Evolutionary conservation across 1,140 invertebrate species (phyloP).

Genomic region (Hyles vespertilio): DNA sequence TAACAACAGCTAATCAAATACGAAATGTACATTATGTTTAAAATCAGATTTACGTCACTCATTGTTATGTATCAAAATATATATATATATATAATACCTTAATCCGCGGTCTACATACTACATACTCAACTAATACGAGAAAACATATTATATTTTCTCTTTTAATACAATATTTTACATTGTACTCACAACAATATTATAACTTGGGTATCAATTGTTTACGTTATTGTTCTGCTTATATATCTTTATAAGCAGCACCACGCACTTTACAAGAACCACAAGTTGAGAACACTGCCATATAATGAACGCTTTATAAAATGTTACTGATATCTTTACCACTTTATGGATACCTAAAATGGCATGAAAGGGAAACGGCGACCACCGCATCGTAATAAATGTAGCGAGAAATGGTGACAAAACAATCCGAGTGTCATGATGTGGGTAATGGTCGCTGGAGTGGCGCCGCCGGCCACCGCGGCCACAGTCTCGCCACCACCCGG

Average conservation of each 20-base stretch:
- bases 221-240: no score
- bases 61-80: slow-evolving; percentile 8
- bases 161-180: no score
- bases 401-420: not conserved
- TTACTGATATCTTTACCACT: no score
- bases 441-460: slow-evolving; percentile 6
- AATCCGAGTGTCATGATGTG: slow-evolving; percentile 1
- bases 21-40: slow-evolving; percentile 7
- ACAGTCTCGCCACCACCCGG: slow-evolving; percentile 19
- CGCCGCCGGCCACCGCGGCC: slow-evolving; percentile 24
- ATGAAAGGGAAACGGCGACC: no score
- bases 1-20: slow-evolving; percentile 38
- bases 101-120: not conserved
- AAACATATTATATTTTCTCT: not conserved
- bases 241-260: no score
- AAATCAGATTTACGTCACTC: slow-evolving; percentile 26
- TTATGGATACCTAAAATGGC: no score
- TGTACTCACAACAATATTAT: no score
- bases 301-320: no score
- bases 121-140: not conserved
- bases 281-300: no score
- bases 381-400: not conserved
- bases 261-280: no score
- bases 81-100: not conserved
- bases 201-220: no score